Evolutionary conservation across 2,888 invertebrate species (phyloP), one percentile per base, ranked within the genome.

Genomic region (Phengaris alcon): DNA sequence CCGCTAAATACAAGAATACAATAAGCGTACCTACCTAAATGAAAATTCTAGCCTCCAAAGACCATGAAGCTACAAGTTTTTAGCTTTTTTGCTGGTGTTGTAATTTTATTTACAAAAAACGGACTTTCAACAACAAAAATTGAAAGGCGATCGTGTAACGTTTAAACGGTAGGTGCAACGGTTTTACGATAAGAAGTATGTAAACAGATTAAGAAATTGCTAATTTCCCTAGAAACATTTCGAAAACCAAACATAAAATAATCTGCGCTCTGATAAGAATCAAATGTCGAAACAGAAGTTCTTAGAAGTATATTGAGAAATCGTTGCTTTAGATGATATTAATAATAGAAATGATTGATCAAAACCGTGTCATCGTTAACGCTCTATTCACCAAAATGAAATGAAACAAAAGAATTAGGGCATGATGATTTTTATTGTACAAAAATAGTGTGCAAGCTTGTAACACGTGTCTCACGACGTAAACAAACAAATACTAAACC

Each of bases 381-480:
- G 74, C 74, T 75, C 73, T 64, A 80, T 82, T 80, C 78, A 77
- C 15, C 44, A 78, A 78, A 80, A 77, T 78, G 72, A 88, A 92
- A 93, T 91, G 88, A 93, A 93, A 93, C 91, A 88, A 91, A 77
- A 81, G 85, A 86, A 87, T 90, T 87, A 87, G 91, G 91, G 91
- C 93, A 91, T 90, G 90, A 91, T 90, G 90, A 90, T 92, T 91
- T 93, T 93, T 93, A 93, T 93, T 93, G 91, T 93, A 93, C 91
- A 93, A 93, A 93, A 93, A 93, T 93, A 93, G 90, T 92, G 93
- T 92, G 93, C 92, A 91, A 91, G 91, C 90, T 90, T 89, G 90
- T 89, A 89, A 90, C 88, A 89, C 91, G 90, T 91, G 90, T 87
- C 86, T 90, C 90, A 88, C 88, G 88, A 90, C 90, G 87, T 88